These are phyloP conservation scores for Carassius carassius DNA, from an alignment of 2,113 vertebrate species.

Conservation along the genomic window DNA sequence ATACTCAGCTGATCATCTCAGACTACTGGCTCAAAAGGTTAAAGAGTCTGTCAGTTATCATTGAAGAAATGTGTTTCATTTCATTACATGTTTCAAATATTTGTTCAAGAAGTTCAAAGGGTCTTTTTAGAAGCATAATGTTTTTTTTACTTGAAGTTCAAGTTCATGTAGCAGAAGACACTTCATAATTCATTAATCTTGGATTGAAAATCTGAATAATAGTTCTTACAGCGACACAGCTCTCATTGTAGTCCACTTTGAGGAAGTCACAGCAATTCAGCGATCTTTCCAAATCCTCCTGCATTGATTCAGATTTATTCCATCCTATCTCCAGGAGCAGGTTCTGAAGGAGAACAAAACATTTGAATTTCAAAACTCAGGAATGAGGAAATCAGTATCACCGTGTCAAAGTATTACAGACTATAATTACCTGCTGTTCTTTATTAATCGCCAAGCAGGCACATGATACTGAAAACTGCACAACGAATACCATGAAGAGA, in stretches of 20 bases:
- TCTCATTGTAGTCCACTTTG: constrained; percentile 66
- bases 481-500: constrained; percentile 88
- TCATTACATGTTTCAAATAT: background rate
- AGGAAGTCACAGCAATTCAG: constrained; percentile 91
- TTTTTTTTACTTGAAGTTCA: background rate
- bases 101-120: background rate
- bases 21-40: background rate
- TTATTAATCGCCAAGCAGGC: constrained; percentile 89
- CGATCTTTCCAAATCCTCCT: constrained; percentile 84
- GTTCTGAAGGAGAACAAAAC: constrained; percentile 70
- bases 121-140: background rate
- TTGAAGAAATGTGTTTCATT: background rate
- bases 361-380: background rate
- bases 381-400: constrained; percentile 18
- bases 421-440: constrained; percentile 86
- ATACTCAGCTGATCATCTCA: constrained; percentile 2
- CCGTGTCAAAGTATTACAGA: background rate
- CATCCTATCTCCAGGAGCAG: constrained; percentile 89
- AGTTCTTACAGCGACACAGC: constrained; percentile 84
- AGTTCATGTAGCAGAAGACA: background rate
- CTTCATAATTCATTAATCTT: background rate
- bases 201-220: background rate
- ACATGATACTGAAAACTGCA: constrained; percentile 94
- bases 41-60: background rate
- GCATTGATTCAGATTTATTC: constrained; percentile 86